Evolutionary conservation across 2,888 invertebrate genomes (phyloP), one percentile per base, ranked within the genome.

Genomic region (Chrysodeixis includens): DNA sequence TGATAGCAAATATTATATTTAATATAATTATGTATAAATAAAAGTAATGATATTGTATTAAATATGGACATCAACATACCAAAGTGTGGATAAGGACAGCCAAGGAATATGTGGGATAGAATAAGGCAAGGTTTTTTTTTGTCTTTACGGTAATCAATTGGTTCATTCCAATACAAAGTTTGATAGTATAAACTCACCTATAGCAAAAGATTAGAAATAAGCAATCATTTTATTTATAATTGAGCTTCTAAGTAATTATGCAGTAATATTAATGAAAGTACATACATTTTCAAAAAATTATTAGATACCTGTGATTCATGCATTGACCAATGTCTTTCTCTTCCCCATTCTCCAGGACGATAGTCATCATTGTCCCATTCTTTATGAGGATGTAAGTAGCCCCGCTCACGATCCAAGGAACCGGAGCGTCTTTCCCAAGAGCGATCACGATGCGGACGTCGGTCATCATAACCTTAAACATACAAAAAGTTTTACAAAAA

Each of bases 311-410:
- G 95, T 51, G 91, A 84, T 52, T 95, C 95, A 78, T 93, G 93
- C 77, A 94, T 90, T 10, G 92, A 90, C 95, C 95, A 95, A 72
- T 93, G 95, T 49, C 95, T 86, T 26, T 95, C 95, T 65, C 95
- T 84, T 30, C 91, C 91, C 93, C 95, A 95, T 75, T 95, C 95
- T 51, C 95, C 93, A 52, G 95, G 90, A 56, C 96, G 94, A 71
- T 96, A 96, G 60, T 96, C 96, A 52, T 95, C 94, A 81, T 89
- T 92, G 18, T 95, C 95, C 95, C 95, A 95, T 14, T 95, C 95
- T 84, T 95, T 95, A 72, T 93, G 94, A 0, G 93, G 89, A 82
- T 95, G 95, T 80, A 94, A 88, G 67, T 95, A 95, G 1, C 90
- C 90, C 44, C 95, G 90, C 57, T 95, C 95, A 60, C 94, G 91